These are phyloP conservation scores for Hymenopus coronatus DNA, from an alignment of 2,888 invertebrate genomes.

Conservation along the genomic window DNA sequence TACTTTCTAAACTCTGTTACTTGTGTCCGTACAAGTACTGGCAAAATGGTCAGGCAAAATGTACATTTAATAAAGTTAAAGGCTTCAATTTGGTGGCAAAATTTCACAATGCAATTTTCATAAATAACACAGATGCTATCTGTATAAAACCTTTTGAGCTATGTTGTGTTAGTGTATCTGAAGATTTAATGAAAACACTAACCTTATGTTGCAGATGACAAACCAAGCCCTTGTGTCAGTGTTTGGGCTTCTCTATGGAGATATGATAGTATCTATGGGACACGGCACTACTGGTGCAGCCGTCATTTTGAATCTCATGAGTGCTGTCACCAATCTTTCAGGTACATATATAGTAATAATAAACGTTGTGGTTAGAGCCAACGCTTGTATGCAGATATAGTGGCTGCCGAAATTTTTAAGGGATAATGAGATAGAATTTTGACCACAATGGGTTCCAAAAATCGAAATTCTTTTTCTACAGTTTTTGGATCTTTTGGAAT, in stretches of 20 bases:
- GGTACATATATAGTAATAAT: constrained; percentile 36
- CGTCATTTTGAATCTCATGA: constrained; percentile 64
- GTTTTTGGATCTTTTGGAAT: too few relatives aligned
- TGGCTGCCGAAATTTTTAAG: too few relatives aligned
- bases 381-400: too few relatives aligned
- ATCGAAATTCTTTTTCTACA: too few relatives aligned
- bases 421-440: too few relatives aligned
- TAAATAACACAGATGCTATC: neutral
- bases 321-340: constrained; percentile 62
- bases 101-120: neutral
- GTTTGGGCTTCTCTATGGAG: constrained; percentile 67
- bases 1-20: too few relatives aligned
- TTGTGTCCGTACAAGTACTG: too few relatives aligned
- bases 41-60: too few relatives aligned
- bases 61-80: too few relatives aligned
- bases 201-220: constrained; percentile 15
- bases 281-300: constrained; percentile 65
- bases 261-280: constrained; percentile 60
- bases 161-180: neutral
- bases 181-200: neutral
- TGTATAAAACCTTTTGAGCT: neutral
- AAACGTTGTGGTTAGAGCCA: too few relatives aligned
- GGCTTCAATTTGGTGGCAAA: too few relatives aligned
- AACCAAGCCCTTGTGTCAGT: constrained; percentile 25
- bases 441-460: too few relatives aligned